Evolutionary conservation across 2,797 vertebrate species (phyloP).

Genomic region (Vireo griseus): DNA sequence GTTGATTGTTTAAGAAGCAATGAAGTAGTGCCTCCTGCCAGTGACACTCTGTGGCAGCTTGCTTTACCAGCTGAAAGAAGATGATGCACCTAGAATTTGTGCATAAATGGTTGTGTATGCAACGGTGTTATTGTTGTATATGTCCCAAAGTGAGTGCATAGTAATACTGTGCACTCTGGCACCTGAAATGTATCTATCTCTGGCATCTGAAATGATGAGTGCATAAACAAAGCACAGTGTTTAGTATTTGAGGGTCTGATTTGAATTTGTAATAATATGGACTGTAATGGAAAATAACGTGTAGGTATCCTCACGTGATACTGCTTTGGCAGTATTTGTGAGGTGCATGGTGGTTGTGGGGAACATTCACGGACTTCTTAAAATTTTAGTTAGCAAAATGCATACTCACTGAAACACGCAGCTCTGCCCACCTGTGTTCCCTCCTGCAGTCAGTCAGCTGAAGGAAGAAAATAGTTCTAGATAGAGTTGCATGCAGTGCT

Average conservation of each 20-base stretch:
- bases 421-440: background rate
- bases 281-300: background rate
- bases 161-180: background rate
- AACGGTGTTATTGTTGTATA: background rate
- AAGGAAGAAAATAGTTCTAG: background rate
- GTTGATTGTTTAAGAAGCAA: background rate
- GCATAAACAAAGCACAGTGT: accelerated
- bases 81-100: background rate
- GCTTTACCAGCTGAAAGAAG: background rate
- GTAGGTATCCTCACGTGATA: background rate
- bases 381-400: background rate
- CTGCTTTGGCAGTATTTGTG: background rate
- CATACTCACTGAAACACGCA: accelerated
- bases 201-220: background rate
- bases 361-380: background rate
- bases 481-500: background rate
- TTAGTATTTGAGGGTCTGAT: background rate
- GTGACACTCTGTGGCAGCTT: background rate
- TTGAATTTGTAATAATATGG: background rate
- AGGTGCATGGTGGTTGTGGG: background rate
- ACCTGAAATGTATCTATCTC: background rate
- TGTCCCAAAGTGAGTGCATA: background rate
- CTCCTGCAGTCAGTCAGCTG: background rate
- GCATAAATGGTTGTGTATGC: background rate
- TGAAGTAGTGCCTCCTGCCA: background rate